Evolutionary conservation across 2,888 invertebrate genomes (phyloP), one percentile per base, ranked within the genome.

Genomic region (Acleris emargana): DNA sequence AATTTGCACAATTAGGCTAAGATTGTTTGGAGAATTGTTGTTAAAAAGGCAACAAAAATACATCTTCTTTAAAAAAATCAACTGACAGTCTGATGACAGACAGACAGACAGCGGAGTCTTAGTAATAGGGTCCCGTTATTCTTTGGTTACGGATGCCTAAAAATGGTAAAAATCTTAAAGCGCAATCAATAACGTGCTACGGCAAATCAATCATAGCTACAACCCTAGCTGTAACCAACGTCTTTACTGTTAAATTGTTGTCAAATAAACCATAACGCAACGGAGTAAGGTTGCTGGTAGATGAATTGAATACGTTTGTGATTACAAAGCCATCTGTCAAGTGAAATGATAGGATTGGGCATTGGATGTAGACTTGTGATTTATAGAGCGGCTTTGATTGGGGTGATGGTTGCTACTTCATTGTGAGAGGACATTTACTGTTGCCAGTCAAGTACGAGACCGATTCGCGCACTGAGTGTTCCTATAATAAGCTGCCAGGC

Each of bases 261-360:
- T 3, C 55, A 18, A 51, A 16, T 52, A 20, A 52, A 47, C 50
- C 57, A 5, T 61, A 66, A 32, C 1, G 6, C 20, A 2, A 17
- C 13, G 11, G 3, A 2, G 13, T 47, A 25, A 51, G 11, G 32
- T 32, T n/a, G 17, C 22, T n/a, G 5, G 20, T 38, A 11, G 38
- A 6, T 47, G 59, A 20, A 55, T 60, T 62, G 53, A 38, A 25
- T 49, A 62, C 42, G 47, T 32, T 64, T 67, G 70, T 17, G 38
- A 32, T 52, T 52, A 47, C 64, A 32, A 67, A 70, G 70, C 74
- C 72, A 72, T 73, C 72, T 72, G 74, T 74, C 73, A 73, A 64
- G 64, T 57, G 38, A 67, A 70, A 69, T 74, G 76, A 74, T 73
- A 72, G 73, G 73, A 76, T 73, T 70, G 69, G 67, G 59, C 63